Percentiles rank a stretch among this genome's conserved stretches.
Conservation (phyloP, 2,888 invertebrate species). For the Amphipoea lucens region DNA sequence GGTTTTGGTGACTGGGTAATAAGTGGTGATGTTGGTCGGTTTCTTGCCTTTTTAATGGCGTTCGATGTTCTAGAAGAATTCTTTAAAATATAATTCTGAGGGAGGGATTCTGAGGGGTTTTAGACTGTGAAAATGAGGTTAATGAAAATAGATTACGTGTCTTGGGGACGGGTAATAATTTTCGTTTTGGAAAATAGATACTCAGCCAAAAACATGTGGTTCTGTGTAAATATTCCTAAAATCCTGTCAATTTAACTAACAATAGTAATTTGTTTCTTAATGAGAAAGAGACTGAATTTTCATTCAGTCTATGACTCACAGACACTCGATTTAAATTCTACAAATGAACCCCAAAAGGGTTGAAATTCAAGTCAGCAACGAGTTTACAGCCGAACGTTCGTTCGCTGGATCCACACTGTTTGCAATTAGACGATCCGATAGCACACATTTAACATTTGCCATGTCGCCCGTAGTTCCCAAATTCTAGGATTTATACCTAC, state of each 20-base stretch:
- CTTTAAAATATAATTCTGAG: background rate
- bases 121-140: background rate
- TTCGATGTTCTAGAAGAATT: background rate
- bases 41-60: background rate
- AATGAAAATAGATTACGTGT: background rate
- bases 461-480: conserved; percentile 34
- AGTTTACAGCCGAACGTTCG: conserved; percentile 2
- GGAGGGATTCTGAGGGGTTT: background rate
- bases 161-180: too few species aligned
- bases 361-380: conserved; percentile 26
- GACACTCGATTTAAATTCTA: background rate
- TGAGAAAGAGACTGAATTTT: too few species aligned
- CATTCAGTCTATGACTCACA: background rate
- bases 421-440: conserved; percentile 57
- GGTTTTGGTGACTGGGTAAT: background rate
- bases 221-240: background rate
- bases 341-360: background rate
- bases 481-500: conserved; percentile 46
- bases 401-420: conserved; percentile 31
- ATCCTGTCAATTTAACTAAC: background rate
- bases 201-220: too few species aligned
- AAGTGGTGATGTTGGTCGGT: background rate
- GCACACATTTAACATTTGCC: conserved; percentile 42
- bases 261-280: background rate
- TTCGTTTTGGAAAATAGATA: background rate